Evolutionary conservation across 2,797 vertebrate species (phyloP).

Genomic region (Morelia viridis): DNA sequence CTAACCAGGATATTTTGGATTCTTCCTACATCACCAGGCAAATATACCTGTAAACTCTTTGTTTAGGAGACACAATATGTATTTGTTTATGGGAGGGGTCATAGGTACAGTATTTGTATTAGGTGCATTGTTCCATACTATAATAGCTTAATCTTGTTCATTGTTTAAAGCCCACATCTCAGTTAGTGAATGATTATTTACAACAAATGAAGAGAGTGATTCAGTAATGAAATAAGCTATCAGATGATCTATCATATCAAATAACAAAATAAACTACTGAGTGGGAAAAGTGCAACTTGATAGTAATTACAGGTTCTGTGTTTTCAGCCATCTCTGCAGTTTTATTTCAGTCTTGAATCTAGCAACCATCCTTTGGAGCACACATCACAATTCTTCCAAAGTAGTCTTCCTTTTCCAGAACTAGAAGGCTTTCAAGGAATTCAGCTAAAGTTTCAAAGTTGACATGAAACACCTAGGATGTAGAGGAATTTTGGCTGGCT

Average conservation of each 20-base stretch:
- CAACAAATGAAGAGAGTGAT: background rate
- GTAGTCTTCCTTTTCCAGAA: background rate
- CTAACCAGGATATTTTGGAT: background rate
- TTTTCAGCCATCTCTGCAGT: conserved; percentile 1
- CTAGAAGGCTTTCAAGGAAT: background rate
- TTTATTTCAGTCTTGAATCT: background rate
- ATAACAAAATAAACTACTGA: conserved; percentile 25
- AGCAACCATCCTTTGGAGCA: background rate
- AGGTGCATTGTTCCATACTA: conserved; percentile 7
- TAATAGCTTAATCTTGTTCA: background rate
- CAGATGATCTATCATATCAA: conserved; percentile 16
- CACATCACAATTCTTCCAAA: background rate
- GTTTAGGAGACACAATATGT: background rate
- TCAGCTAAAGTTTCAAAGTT: no score
- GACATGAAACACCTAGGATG: background rate
- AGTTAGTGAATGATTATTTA: conserved; percentile 22
- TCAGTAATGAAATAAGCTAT: background rate
- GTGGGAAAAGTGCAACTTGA: background rate
- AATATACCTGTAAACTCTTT: background rate
- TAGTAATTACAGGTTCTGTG: background rate
- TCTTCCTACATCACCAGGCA: background rate
- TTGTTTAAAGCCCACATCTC: background rate
- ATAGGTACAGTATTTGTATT: conserved; percentile 19
- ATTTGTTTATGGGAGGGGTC: conserved; percentile 30
- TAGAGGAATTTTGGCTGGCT: background rate